Conservation (phyloP, 2,797 vertebrate genomes). For the Anableps anableps region DNA sequence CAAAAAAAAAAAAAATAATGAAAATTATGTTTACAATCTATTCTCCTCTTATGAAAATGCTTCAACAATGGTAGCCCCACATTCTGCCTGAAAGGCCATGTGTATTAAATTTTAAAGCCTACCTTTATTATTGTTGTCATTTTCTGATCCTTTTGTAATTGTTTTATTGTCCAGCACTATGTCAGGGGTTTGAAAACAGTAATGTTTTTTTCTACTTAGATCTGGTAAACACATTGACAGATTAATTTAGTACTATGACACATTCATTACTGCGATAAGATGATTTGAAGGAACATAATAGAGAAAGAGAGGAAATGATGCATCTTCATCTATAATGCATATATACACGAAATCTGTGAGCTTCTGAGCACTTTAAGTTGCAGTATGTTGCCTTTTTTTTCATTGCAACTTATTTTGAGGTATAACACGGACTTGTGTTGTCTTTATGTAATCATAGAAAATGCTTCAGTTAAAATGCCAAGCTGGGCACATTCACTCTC, state of each 20-base stretch:
- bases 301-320: slow-evolving; percentile 25
- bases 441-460: not conserved
- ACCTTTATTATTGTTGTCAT: not conserved
- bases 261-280: slow-evolving; percentile 63
- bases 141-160: not conserved
- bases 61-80: not conserved
- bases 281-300: slow-evolving; percentile 57
- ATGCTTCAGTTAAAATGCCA: not conserved
- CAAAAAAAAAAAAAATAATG: not conserved
- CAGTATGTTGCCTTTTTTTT: no score
- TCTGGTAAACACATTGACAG: slow-evolving; percentile 59
- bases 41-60: not conserved
- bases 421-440: not conserved
- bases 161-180: no score
- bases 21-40: not conserved
- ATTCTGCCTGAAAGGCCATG: not conserved
- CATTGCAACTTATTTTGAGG: no score
- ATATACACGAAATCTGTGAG: no score
- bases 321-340: no score
- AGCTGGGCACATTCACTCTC: not conserved
- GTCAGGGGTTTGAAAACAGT: slow-evolving; percentile 50
- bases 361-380: no score
- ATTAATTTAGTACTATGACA: slow-evolving; percentile 62
- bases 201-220: slow-evolving; percentile 53
- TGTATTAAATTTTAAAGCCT: not conserved